phyloP scores from a whole-genome alignment of 37 sponge, comb jelly and placozoan genomes.

The Chondrosia reniformis region DNA sequence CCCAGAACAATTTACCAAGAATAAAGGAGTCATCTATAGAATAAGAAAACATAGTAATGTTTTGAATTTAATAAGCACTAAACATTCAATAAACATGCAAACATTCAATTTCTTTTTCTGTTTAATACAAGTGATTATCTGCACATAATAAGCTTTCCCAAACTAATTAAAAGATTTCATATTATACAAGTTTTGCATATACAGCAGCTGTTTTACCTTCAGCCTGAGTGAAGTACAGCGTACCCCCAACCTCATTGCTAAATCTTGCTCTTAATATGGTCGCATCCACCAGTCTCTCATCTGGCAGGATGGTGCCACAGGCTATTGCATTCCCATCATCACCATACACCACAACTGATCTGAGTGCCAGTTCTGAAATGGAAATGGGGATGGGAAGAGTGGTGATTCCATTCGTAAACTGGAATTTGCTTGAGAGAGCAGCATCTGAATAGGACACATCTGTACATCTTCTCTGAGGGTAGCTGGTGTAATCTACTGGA shows the following conservation, averaged over 20 bases:
- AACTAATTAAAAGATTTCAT: no score
- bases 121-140: no score
- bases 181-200: no score
- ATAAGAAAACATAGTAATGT: background rate
- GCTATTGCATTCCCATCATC: background rate
- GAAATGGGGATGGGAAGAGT: background rate
- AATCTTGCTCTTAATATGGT: background rate
- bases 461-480: background rate
- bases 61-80: background rate
- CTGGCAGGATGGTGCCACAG: background rate
- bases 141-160: no score
- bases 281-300: background rate
- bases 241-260: background rate
- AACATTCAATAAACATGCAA: no score
- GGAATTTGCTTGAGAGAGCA: background rate
- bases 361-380: background rate
- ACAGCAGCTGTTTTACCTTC: background rate
- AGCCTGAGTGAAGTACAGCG: background rate
- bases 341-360: background rate
- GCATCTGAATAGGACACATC: background rate
- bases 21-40: conserved; percentile 1
- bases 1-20: background rate
- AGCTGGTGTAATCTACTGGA: background rate
- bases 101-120: no score
- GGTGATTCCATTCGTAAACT: background rate